Evolutionary conservation across 2,888 invertebrate species (phyloP).

Genomic region (Cyclophora punctaria): DNA sequence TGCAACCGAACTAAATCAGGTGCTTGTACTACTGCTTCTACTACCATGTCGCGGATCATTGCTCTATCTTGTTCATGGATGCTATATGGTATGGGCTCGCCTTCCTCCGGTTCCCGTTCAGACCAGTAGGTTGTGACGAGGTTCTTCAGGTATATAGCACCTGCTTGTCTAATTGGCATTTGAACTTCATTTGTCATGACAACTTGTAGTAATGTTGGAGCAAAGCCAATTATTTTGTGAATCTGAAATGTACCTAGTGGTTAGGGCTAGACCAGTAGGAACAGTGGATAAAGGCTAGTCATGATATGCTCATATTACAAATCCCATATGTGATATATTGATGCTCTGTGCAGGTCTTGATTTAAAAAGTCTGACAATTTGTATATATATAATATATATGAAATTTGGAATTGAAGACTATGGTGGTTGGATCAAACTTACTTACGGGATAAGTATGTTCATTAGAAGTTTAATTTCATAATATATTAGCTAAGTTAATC

Average conservation of each 20-base stretch:
- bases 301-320: no score
- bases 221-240: slow-evolving; percentile 92
- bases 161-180: slow-evolving; percentile 95
- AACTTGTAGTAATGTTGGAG: slow-evolving; percentile 93
- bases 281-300: no score
- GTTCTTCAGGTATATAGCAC: slow-evolving; percentile 97
- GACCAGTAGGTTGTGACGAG: slow-evolving; percentile 92
- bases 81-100: slow-evolving; percentile 84
- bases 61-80: slow-evolving; percentile 97
- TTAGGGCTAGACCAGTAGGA: background rate
- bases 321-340: no score
- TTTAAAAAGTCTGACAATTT: no score
- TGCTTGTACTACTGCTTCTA: slow-evolving; percentile 96
- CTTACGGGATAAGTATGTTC: no score
- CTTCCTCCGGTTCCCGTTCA: slow-evolving; percentile 84
- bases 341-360: no score
- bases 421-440: no score
- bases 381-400: no score
- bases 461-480: no score
- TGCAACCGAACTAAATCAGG: slow-evolving; percentile 94
- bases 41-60: slow-evolving; percentile 92
- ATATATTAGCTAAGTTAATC: no score
- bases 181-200: slow-evolving; percentile 93
- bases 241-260: slow-evolving; percentile 40
- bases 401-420: no score